Base-by-base conservation (phyloP, 2,113 vertebrate genomes). In the Eidolon helvum region DNA sequence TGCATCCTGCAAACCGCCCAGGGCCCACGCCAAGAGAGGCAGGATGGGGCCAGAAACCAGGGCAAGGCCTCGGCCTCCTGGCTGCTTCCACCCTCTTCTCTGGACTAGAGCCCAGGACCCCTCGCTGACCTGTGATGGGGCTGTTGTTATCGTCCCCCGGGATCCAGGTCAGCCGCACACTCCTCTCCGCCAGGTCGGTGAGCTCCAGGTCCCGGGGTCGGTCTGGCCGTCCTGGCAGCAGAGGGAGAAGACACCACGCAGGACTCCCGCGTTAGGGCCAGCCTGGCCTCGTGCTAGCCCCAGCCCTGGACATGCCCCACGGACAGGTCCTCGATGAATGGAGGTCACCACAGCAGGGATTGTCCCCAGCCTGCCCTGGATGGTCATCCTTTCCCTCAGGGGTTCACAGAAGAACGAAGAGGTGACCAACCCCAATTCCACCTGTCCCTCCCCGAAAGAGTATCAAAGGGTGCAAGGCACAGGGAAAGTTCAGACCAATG, bases 61-160 rank as follows among this genome's bases (percentile, higher is more conserved):
- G n/a, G 14, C 48, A 0, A 48, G 61, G 57, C 22, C 21, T 19
- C 33, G 0, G 19, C 45, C 12, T 12, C 50, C 1, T 1, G 53
- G 43, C 30, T 4, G 33, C 24, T 15, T 0, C 40, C 35, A 2
- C 26, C 26, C 48, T 30, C 77, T 11, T 1, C 35, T 9, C 68
- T 4, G 45, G 63, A 4, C 0, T 2, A 22, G 55, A 9, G 43
- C 0, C 0, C 26, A 18, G 0, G 0, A 63, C 3, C 0, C 33
- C 0, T 1, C 59, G 69, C 98, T 98, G 91, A 99, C 99, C 98
- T 98, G 99, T 99, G 98, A 99, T 98, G 38, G 99, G 99, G 86
- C 99, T 99, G 98, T 99, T 99, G 91, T 99, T 99, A 78, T 99
- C 99, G 0, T 99, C 99, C 0, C 99, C 99, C 0, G 99, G 99